phyloP scores from a whole-genome alignment of 2,888 invertebrate species.

The Andrena haemorrhoa region DNA sequence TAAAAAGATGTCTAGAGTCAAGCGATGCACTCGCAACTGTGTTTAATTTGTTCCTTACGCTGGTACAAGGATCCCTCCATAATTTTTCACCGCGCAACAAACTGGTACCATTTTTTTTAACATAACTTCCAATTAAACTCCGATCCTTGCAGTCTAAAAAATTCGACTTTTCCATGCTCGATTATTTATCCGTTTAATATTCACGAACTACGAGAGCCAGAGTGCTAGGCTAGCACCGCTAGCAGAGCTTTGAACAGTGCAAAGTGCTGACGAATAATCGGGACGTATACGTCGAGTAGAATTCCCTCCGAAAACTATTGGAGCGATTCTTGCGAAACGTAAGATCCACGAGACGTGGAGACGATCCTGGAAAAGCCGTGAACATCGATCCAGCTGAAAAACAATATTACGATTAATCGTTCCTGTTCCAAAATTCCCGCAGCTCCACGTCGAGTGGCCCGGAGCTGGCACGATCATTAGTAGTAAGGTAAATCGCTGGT shows the following conservation, averaged over 20 bases:
- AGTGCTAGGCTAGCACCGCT: too few relatives aligned
- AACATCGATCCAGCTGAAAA: slow-evolving; percentile 28
- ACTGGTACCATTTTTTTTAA: background rate
- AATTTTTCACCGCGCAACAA: background rate
- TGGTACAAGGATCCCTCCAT: slow-evolving; percentile 31
- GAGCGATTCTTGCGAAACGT: slow-evolving; percentile 37
- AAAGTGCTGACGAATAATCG: background rate
- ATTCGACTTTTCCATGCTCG: background rate
- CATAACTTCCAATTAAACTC: background rate
- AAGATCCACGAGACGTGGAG: slow-evolving; percentile 45
- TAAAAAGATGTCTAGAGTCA: slow-evolving; percentile 24
- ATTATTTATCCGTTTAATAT: background rate
- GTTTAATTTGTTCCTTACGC: slow-evolving; percentile 30
- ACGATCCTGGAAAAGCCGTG: slow-evolving; percentile 15
- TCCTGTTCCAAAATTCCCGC: slow-evolving; percentile 31
- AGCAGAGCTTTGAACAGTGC: background rate
- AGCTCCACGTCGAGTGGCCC: slow-evolving; percentile 38
- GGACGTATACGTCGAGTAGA: background rate
- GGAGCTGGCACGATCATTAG: slow-evolving; percentile 12
- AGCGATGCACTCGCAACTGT: slow-evolving; percentile 16
- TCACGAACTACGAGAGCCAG: background rate
- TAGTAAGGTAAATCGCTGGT: slow-evolving; percentile 4
- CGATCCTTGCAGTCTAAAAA: background rate
- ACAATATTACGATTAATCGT: slow-evolving; percentile 47
- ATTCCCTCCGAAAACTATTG: slow-evolving; percentile 9